Evolutionary conservation across 2,113 vertebrate species (phyloP).

Genomic region (Prionailurus bengalensis): DNA sequence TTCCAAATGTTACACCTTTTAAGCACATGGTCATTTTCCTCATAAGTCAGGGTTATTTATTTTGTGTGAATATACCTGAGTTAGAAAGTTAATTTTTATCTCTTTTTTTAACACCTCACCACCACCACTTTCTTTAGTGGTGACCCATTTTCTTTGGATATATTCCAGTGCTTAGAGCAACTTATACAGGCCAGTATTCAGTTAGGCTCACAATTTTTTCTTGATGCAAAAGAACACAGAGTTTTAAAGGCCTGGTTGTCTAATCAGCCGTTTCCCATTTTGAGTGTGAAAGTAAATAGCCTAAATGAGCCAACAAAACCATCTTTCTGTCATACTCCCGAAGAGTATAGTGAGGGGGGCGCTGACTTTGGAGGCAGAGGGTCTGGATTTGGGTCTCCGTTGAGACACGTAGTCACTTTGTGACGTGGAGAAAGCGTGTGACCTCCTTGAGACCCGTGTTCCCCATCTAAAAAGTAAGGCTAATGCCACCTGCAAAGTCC

Average conservation of each 20-base stretch:
- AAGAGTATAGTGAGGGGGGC: neutral
- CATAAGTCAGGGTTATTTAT: neutral
- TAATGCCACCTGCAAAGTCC: too few relatives aligned
- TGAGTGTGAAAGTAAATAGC: neutral
- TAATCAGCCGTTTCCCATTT: neutral
- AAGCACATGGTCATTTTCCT: neutral
- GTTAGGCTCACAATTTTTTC: neutral
- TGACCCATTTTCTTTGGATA: neutral
- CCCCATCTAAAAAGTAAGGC: neutral
- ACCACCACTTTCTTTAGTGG: too few relatives aligned
- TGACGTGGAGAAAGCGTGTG: neutral
- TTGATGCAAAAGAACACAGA: neutral
- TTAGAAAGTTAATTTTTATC: neutral
- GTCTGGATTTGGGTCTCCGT: neutral
- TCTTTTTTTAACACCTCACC: neutral
- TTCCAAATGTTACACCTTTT: neutral
- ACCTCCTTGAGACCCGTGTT: neutral
- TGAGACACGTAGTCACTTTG: neutral
- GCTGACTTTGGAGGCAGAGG: neutral
- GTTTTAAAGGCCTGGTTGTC: slow-evolving; percentile 2
- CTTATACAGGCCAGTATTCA: neutral
- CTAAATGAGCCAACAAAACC: neutral
- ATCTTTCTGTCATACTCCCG: neutral
- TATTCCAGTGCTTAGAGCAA: neutral
- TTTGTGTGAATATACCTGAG: neutral